Base-by-base conservation (phyloP, 92 coral and sea anemone species). In the Metridium senile region DNA sequence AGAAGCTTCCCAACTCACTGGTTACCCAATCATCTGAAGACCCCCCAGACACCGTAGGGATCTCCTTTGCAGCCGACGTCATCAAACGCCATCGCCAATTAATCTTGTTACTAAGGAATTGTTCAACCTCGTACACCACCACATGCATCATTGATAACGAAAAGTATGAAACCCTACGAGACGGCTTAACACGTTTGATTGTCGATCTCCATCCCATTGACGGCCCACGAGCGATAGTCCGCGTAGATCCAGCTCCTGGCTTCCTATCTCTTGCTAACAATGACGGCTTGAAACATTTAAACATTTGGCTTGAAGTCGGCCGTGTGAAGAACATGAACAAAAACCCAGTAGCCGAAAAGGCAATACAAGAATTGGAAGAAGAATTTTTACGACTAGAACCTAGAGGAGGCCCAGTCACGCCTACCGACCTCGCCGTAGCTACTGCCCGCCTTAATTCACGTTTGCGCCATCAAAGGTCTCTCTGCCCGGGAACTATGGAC, bases 31-130 rank as follows among this genome's bases (percentile, higher is more conserved):
- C 63, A 19, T 58, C 90, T 21, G 83, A 76, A 22, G 82, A 82
- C 43, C 89, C 89, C 22, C 63, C 86, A 28, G 86, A 72, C 27
- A 81, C 58, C 33, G 76, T 85, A 1, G 86, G 87, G 6, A 39
- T 85, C 64, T 43, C 89, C 77, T 86, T 86, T 45, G 82, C 90
- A 18, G 87, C 90, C 56, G 87, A 82, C 35, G 82, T 82, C 8
- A 86, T 82, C 46, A 81, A 81, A 46, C 82, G 87, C 26, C 52
- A 64, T 30, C 80, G 62, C 46, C 86, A 81, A 43, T 43, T 66
- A 18, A 85, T 85, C 68, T 49, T 85, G 45, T 58, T 84, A 20
- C 80, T n/a, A n/a, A n/a, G n/a, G n/a, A n/a, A n/a, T n/a, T 74
- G 78, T 54, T 26, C 84, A 29, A 69, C 79, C 66, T 84, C 88